Conservation (phyloP, 2,888 invertebrate species). For the Thymelicus sylvestris region DNA sequence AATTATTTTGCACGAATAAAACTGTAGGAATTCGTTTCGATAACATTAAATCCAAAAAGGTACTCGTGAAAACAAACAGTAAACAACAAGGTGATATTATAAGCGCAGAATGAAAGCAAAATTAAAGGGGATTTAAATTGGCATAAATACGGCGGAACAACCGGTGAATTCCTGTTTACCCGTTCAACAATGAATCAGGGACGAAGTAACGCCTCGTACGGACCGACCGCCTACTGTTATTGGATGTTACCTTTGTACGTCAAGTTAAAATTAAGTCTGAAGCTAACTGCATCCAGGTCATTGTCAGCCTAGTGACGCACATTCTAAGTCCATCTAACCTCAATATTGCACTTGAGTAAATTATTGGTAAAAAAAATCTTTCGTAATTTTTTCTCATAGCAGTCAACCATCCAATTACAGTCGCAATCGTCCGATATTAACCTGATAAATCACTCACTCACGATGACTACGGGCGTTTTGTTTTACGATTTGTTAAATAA, state of each 20-base stretch:
- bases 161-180: constrained; percentile 25
- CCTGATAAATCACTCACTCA: too few species aligned
- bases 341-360: too few species aligned
- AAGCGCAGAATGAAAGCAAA: constrained; percentile 12
- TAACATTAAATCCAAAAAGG: constrained; percentile 5
- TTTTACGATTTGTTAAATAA: too few species aligned
- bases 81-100: constrained; percentile 9
- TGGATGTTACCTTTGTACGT: background rate
- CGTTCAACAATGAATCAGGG: constrained; percentile 27
- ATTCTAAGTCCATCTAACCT: too few species aligned
- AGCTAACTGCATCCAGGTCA: background rate
- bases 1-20: background rate
- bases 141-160: constrained; percentile 8
- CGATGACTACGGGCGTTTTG: too few species aligned
- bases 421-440: too few species aligned
- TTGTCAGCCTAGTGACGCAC: background rate
- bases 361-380: too few species aligned
- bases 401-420: too few species aligned
- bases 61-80: background rate
- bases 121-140: constrained; percentile 13
- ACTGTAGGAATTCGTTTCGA: background rate
- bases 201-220: constrained; percentile 14
- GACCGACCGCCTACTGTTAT: background rate
- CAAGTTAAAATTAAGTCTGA: too few species aligned
- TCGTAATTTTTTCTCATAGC: too few species aligned